phyloP scores from a whole-genome alignment of 2,113 vertebrate genomes.

The Vombatus ursinus region DNA sequence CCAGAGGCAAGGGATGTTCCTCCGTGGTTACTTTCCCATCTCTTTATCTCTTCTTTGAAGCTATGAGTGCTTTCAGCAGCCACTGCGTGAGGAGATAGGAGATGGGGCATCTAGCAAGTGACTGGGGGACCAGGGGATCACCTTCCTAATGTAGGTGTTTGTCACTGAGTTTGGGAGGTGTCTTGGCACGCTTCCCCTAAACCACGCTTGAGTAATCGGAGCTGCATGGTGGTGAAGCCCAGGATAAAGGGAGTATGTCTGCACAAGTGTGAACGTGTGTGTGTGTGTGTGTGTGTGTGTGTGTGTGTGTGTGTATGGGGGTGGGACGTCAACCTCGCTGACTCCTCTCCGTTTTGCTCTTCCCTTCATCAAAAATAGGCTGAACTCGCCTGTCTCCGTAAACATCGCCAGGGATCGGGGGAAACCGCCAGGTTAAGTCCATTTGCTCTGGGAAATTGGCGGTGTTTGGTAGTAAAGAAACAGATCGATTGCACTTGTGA shows the following conservation, averaged over 20 bases:
- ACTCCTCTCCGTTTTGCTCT: constrained; percentile 47
- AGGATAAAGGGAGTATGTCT: constrained; percentile 65
- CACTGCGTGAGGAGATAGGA: constrained; percentile 33
- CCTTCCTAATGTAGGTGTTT: constrained; percentile 69
- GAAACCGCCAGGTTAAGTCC: constrained; percentile 86
- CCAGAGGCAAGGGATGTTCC: constrained; percentile 23
- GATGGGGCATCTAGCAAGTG: constrained; percentile 26
- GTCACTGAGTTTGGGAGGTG: constrained; percentile 76
- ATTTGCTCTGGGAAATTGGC: constrained; percentile 85
- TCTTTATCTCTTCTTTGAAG: constrained; percentile 54
- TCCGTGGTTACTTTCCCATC: constrained; percentile 29
- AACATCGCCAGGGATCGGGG: constrained; percentile 81
- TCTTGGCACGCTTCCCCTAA: constrained; percentile 77
- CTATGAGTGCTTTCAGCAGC: constrained; percentile 42
- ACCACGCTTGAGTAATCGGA: constrained; percentile 86
- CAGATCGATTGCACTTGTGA: constrained; percentile 82
- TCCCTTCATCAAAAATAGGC: constrained; percentile 50
- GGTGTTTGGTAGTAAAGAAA: constrained; percentile 86
- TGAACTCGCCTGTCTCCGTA: constrained; percentile 82
- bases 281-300: neutral
- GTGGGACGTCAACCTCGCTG: constrained; percentile 62
- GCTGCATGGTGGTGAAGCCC: constrained; percentile 84
- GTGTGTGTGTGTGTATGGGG: constrained; percentile 52
- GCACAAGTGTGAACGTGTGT: neutral
- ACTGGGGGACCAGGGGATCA: constrained; percentile 36